Evolutionary conservation across 2,797 vertebrate species (phyloP).

Genomic region (Chiroxiphia lanceolata): DNA sequence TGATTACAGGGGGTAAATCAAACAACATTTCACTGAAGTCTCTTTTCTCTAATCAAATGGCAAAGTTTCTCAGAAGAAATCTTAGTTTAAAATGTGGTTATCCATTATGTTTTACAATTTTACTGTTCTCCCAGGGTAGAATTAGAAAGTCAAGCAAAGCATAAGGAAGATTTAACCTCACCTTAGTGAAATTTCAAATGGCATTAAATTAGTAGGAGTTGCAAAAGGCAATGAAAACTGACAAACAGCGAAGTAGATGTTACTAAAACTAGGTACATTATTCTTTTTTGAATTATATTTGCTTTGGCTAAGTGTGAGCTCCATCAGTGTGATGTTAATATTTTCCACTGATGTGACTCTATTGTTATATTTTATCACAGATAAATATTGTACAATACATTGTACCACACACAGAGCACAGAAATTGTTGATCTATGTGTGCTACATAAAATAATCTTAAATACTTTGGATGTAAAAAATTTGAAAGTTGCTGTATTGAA

Average conservation of each 20-base stretch:
- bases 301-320: background rate
- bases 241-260: background rate
- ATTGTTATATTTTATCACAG: background rate
- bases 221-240: background rate
- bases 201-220: background rate
- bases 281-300: background rate
- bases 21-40: background rate
- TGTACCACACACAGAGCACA: background rate
- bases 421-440: background rate
- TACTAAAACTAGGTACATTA: background rate
- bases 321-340: background rate
- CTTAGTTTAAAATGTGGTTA: conserved; percentile 6
- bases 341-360: background rate
- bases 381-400: background rate
- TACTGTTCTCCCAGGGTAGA: background rate
- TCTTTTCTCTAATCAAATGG: background rate
- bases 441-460: background rate
- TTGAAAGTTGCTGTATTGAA: background rate
- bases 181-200: background rate
- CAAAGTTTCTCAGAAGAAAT: background rate
- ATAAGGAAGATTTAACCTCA: background rate
- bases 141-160: background rate
- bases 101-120: background rate
- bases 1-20: background rate
- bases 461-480: background rate